These are phyloP conservation scores for Limanda limanda DNA, from an alignment of 2,113 vertebrate genomes.

Conservation along the genomic window DNA sequence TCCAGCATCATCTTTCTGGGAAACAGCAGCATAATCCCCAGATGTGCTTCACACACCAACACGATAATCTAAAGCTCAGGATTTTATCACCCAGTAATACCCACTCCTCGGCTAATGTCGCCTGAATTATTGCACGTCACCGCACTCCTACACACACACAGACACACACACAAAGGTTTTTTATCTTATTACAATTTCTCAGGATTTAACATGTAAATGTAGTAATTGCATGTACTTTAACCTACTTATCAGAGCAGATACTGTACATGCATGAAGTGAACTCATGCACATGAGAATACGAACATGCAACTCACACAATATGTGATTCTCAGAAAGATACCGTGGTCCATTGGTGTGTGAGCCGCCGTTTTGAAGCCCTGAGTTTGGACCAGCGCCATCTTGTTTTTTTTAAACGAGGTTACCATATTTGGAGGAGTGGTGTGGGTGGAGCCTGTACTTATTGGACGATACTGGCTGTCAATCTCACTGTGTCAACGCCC, in stretches of 20 bases:
- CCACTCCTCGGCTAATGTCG: conserved; percentile 46
- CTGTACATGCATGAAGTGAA: too few species aligned
- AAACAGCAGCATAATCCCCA: conserved; percentile 51
- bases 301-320: too few species aligned
- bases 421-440: too few species aligned
- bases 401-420: too few species aligned
- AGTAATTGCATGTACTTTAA: neutral
- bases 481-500: too few species aligned
- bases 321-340: too few species aligned
- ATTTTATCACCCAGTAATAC: conserved; percentile 67
- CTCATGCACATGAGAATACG: too few species aligned
- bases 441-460: too few species aligned
- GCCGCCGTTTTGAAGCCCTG: too few species aligned
- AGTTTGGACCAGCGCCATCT: too few species aligned
- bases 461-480: neutral
- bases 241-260: too few species aligned
- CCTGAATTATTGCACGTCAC: conserved; percentile 31
- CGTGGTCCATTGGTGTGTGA: too few species aligned
- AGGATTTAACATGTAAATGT: neutral
- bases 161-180: conserved; percentile 5
- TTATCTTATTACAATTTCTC: conserved; percentile 5
- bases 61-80: conserved; percentile 59
- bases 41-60: conserved; percentile 44
- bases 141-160: neutral
- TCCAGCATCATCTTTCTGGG: conserved; percentile 29